These are phyloP conservation scores for Busseola fusca DNA, from an alignment of 2,888 invertebrate species.

Conservation along the genomic window DNA sequence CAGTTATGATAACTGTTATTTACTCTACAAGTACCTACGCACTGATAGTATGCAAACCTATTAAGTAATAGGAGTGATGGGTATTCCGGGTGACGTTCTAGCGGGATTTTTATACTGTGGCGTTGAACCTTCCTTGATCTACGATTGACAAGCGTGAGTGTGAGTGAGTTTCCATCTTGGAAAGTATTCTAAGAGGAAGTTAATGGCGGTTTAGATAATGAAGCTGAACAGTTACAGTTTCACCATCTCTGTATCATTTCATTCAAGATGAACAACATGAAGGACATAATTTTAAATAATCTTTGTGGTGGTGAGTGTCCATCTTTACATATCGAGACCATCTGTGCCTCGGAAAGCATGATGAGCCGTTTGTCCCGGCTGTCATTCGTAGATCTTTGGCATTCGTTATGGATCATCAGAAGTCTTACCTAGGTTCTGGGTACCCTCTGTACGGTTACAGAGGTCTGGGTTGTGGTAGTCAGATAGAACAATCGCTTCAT, in stretches of 20 bases:
- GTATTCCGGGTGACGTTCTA: neutral
- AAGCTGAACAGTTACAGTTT: neutral
- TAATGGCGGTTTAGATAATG: neutral
- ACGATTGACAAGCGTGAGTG: neutral
- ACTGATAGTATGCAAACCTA: constrained; percentile 21
- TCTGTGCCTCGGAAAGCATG: neutral
- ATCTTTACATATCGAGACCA: neutral
- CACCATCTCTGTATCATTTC: neutral
- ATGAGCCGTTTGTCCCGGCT: neutral
- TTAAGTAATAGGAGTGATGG: constrained; percentile 19
- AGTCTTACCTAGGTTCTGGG: neutral
- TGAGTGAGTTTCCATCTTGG: neutral
- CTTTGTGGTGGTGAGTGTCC: neutral
- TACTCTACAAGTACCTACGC: constrained; percentile 18
- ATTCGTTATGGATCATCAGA: neutral
- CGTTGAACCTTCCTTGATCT: neutral
- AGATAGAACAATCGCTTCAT: neutral
- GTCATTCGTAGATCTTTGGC: neutral
- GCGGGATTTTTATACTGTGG: neutral
- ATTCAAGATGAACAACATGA: neutral
- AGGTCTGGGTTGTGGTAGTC: neutral
- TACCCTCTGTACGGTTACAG: too few relatives aligned
- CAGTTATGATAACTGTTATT: constrained; percentile 48
- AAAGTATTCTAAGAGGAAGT: neutral
- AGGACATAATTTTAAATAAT: neutral